These are phyloP conservation scores for Nycticryphes semicollaris DNA, from an alignment of 2,113 vertebrate species.

Conservation along the genomic window DNA sequence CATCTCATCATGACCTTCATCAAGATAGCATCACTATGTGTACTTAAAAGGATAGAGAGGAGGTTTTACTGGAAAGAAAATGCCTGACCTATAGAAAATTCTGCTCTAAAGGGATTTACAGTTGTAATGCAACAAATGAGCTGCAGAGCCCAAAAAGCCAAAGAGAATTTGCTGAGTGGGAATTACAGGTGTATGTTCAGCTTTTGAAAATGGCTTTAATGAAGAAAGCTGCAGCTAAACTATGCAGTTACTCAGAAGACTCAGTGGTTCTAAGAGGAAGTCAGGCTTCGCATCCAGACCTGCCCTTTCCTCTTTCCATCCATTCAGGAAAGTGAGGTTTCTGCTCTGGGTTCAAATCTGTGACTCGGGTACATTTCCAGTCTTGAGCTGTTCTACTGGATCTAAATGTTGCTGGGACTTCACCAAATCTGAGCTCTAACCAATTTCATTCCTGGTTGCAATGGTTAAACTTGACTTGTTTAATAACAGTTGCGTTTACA, in stretches of 20 bases:
- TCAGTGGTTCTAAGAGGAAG: neutral
- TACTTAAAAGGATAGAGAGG: constrained; percentile 45
- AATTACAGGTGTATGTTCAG: neutral
- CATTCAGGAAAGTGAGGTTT: neutral
- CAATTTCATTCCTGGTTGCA: neutral
- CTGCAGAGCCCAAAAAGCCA: neutral
- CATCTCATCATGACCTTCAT: constrained; percentile 81
- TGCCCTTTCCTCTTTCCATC: neutral
- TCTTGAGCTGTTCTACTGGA: neutral
- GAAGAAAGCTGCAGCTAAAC: neutral
- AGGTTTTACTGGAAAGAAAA: neutral
- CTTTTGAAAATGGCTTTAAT: neutral
- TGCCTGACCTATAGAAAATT: neutral
- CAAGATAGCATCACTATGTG: constrained; percentile 79
- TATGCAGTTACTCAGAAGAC: neutral
- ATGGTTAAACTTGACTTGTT: neutral
- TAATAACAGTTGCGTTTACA: neutral
- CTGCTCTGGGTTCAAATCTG: neutral
- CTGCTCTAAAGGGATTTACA: neutral
- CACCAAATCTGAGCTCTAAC: neutral
- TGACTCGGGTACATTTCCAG: neutral
- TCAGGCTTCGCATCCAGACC: neutral
- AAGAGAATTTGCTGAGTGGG: neutral
- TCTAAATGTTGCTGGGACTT: neutral
- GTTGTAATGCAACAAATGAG: neutral